Conservation (phyloP, 2,888 invertebrate genomes). For the Pyrochroa serraticornis region DNA sequence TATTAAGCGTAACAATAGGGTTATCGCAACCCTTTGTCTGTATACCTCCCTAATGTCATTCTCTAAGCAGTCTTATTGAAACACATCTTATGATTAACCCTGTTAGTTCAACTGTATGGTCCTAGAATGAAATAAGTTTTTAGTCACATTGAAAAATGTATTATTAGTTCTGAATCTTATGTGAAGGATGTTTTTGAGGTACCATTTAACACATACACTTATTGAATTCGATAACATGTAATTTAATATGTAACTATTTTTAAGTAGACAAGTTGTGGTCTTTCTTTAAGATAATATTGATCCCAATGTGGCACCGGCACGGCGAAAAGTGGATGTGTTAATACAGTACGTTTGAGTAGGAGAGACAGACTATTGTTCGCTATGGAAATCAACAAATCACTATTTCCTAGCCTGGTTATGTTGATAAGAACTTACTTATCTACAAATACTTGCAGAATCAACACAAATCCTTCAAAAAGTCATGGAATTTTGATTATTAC, state of each 20-base stretch:
- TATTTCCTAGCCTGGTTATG: conserved; percentile 21
- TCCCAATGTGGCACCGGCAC: conserved; percentile 23
- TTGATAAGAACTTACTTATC: conserved; percentile 31
- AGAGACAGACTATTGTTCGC: conserved; percentile 33
- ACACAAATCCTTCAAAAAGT: conserved; percentile 39
- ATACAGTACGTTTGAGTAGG: conserved; percentile 22
- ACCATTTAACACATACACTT: conserved; percentile 29
- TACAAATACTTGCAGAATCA: conserved; percentile 35
- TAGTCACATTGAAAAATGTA: conserved; percentile 23
- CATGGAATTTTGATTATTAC: conserved; percentile 36
- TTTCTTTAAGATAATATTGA: conserved; percentile 17
- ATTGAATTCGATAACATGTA: conserved; percentile 16
- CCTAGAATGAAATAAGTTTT: conserved; percentile 38
- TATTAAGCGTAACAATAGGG: conserved; percentile 56
- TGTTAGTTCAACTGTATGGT: conserved; percentile 55
- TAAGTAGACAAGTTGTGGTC: conserved; percentile 11
- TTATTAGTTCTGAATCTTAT: conserved; percentile 11
- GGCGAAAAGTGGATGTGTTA: conserved; percentile 26
- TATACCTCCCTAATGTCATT: conserved; percentile 54
- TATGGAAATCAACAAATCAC: conserved; percentile 23
- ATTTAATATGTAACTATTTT: conserved; percentile 9
- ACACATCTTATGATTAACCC: conserved; percentile 54
- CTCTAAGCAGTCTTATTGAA: conserved; percentile 56
- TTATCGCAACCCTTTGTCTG: conserved; percentile 43
- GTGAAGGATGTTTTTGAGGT: conserved; percentile 15